These are phyloP conservation scores for Laodelphax striatellus DNA, from an alignment of 1,140 invertebrate genomes.

Conservation along the genomic window DNA sequence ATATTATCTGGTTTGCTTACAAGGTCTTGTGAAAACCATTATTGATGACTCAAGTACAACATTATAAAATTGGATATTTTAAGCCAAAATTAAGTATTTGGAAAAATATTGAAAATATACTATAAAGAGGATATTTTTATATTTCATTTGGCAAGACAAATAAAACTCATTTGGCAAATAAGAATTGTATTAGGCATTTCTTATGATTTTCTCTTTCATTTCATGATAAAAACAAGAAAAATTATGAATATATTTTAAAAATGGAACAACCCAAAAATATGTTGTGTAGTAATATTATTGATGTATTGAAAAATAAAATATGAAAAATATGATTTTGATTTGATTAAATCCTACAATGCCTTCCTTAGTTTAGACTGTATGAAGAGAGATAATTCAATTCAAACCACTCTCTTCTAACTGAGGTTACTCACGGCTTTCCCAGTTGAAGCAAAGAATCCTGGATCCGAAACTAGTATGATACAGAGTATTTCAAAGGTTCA, in stretches of 20 bases:
- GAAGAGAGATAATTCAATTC: too few species aligned
- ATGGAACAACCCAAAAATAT: conserved; percentile 24
- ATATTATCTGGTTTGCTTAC: background rate
- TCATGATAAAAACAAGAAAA: background rate
- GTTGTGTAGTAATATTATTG: conserved; percentile 25
- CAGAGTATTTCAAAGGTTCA: too few species aligned
- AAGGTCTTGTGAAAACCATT: background rate
- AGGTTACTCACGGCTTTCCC: too few species aligned
- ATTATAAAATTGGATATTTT: background rate
- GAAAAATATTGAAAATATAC: background rate
- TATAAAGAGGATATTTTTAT: background rate
- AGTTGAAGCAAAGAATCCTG: too few species aligned
- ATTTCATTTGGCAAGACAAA: conserved; percentile 1
- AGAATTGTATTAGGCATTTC: conserved; percentile 1
- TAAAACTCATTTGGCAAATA: background rate
- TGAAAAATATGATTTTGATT: conserved; percentile 6
- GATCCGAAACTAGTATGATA: too few species aligned
- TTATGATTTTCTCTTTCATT: background rate
- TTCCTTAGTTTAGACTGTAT: too few species aligned
- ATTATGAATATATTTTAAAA: conserved; percentile 12
- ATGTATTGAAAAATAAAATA: conserved; percentile 25
- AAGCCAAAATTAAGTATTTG: conserved; percentile 1
- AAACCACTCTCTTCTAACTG: too few species aligned
- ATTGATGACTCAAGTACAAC: background rate
- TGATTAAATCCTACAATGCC: too few species aligned